These are phyloP conservation scores for Agrochola lychnidis DNA, from an alignment of 2,888 invertebrate genomes.

Conservation along the genomic window DNA sequence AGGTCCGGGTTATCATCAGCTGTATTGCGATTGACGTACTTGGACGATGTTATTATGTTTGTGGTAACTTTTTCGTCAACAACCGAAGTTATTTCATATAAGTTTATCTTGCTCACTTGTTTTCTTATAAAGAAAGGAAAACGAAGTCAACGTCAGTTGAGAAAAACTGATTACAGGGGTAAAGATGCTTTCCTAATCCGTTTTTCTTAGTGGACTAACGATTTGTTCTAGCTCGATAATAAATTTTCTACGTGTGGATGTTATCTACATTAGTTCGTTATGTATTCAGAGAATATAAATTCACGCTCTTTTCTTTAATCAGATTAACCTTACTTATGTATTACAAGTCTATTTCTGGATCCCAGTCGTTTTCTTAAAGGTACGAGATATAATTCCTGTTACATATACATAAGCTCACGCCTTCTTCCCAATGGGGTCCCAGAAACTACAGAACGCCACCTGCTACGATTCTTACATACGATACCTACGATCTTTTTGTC, in stretches of 20 bases:
- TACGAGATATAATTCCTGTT: neutral
- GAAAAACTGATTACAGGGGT: conserved; percentile 33
- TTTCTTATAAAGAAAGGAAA: conserved; percentile 25
- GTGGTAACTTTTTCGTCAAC: neutral
- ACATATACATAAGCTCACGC: neutral
- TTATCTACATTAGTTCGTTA: neutral
- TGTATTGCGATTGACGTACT: conserved; percentile 9
- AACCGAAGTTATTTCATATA: conserved; percentile 20
- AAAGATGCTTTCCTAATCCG: conserved; percentile 23
- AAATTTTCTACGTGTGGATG: neutral
- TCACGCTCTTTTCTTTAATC: neutral
- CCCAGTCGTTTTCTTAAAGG: neutral
- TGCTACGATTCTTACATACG: neutral
- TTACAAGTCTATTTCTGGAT: neutral
- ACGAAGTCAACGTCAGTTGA: conserved; percentile 14
- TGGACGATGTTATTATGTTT: conserved; percentile 14
- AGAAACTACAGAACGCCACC: neutral
- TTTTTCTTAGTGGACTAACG: conserved; percentile 21
- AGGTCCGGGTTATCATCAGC: conserved; percentile 32
- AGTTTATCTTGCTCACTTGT: conserved; percentile 9
- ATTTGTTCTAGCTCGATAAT: conserved; percentile 4
- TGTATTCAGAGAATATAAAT: neutral
- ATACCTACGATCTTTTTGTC: neutral
- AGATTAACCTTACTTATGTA: neutral
- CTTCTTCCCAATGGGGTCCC: neutral